Conservation (phyloP, 2,797 vertebrate genomes). For the Micromesistius poutassou region DNA sequence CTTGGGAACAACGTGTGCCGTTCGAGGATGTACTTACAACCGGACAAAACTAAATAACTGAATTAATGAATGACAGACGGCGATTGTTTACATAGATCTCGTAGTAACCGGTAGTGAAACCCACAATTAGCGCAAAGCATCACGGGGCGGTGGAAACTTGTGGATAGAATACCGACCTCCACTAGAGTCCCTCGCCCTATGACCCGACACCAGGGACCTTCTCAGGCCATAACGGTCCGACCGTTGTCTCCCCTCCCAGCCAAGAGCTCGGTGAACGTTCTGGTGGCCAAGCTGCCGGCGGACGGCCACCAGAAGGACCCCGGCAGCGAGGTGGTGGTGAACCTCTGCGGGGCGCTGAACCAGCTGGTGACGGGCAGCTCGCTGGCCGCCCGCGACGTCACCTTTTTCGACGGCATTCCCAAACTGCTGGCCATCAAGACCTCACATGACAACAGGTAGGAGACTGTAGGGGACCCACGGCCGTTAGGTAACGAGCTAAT, state of each 20-base stretch:
- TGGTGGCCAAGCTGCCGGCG: conserved; percentile 85
- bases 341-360: conserved; percentile 90
- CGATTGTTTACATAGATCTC: too few relatives aligned
- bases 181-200: not conserved
- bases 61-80: too few relatives aligned
- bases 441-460: conserved; percentile 82
- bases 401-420: conserved; percentile 87
- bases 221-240: not conserved
- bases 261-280: conserved; percentile 84
- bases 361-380: conserved; percentile 87
- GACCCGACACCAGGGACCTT: not conserved
- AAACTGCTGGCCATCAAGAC: conserved; percentile 91
- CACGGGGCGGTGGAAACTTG: too few relatives aligned
- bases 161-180: not conserved
- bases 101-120: too few relatives aligned
- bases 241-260: conserved; percentile 62
- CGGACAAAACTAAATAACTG: too few relatives aligned
- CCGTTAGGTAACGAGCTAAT: too few relatives aligned
- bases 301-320: conserved; percentile 79
- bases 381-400: conserved; percentile 84
- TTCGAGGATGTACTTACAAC: too few relatives aligned
- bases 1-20: too few relatives aligned
- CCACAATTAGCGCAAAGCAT: too few relatives aligned
- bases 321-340: conserved; percentile 83
- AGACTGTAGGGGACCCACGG: not conserved